Evolutionary conservation across 2,113 vertebrate species (phyloP).

Genomic region (Sminthopsis crassicaudata): DNA sequence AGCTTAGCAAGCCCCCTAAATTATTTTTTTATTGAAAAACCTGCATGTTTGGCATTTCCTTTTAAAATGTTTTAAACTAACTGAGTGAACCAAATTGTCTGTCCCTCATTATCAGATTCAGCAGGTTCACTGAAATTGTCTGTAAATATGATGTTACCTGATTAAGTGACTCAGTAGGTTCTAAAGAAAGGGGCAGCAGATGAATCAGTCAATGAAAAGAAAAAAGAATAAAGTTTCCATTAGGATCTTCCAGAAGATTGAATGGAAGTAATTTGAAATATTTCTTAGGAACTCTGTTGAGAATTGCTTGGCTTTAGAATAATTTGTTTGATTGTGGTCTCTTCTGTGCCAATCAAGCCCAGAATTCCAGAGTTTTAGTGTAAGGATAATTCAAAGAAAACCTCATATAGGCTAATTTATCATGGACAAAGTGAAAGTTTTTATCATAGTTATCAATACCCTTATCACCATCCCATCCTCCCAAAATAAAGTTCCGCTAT

Average conservation of each 20-base stretch:
- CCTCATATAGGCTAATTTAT: conserved; percentile 13
- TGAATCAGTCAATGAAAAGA: not conserved
- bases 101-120: conserved; percentile 69
- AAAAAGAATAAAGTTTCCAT: not conserved
- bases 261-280: conserved; percentile 33
- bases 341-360: not conserved
- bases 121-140: conserved; percentile 59
- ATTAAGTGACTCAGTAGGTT: conserved; percentile 25
- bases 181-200: conserved; percentile 52
- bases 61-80: conserved; percentile 62
- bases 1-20: conserved; percentile 70
- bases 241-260: conserved; percentile 22
- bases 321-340: not conserved
- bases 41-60: conserved; percentile 68
- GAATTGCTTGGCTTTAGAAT: not conserved
- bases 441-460: not conserved
- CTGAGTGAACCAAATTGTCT: conserved; percentile 59
- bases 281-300: not conserved
- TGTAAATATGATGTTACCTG: conserved; percentile 24
- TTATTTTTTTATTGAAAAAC: conserved; percentile 63
- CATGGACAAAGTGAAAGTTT: not conserved
- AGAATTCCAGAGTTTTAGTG: conserved; percentile 14
- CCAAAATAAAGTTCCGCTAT: not conserved
- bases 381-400: not conserved
- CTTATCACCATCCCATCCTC: not conserved